Conservation (phyloP, 2,888 invertebrate species). For the Eristalinus sepulchralis region DNA sequence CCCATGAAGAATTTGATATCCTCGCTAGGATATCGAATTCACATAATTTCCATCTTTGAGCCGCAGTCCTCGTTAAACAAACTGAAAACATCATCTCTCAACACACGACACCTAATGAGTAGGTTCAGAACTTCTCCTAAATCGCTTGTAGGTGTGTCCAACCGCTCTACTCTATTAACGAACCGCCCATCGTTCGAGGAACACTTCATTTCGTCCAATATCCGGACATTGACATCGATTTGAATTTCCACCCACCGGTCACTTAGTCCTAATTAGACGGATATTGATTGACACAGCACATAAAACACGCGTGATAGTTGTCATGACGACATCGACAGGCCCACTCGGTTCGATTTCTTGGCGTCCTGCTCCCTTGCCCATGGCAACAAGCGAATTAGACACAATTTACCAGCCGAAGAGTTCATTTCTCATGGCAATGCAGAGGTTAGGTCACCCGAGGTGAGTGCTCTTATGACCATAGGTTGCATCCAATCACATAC, state of each 20-base stretch:
- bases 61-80: no score
- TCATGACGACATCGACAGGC: constrained; percentile 19
- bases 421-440: constrained; percentile 12
- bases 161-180: not conserved
- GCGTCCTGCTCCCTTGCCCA: not conserved
- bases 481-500: not conserved
- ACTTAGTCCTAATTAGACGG: constrained; percentile 20
- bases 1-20: no score
- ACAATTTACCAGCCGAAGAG: constrained; percentile 35
- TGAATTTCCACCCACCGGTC: not conserved
- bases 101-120: no score
- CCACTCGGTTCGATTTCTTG: constrained; percentile 33
- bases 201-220: constrained; percentile 4
- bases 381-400: not conserved
- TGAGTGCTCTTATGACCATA: not conserved
- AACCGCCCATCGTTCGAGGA: not conserved
- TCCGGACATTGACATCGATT: constrained; percentile 61
- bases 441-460: not conserved
- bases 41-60: no score
- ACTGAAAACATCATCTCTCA: no score
- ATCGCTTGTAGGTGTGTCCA: not conserved
- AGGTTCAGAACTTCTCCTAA: not conserved
- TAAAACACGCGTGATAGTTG: not conserved
- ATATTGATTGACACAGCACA: not conserved
- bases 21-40: no score